Base-by-base conservation (phyloP, 2,888 invertebrate species). In the Volucella inanis region DNA sequence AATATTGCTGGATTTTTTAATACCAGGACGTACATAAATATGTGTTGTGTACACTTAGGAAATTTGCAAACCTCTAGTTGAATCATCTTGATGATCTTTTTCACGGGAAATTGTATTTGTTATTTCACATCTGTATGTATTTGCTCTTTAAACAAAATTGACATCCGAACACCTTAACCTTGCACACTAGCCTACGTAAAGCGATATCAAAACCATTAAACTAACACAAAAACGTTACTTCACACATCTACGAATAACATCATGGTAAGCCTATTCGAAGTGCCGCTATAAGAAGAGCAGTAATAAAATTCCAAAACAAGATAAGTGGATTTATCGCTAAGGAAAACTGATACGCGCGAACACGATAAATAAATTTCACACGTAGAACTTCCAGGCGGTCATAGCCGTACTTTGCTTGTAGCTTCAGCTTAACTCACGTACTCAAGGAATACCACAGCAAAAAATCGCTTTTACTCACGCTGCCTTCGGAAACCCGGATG, bases 261-360 rank as follows among this genome's bases (percentile, higher is more conserved):
- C 67, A 57, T 38, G 52, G 49, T 62, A 45, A 18, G 49, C 22
- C 41, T 22, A 74, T 47, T 64, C 55, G 54, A 71, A 41, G 59
- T 77, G 55, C 59, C 72, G 3, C 22, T 22, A 22, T 72, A 55
- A 18, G 71, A 67, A 67, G 85, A 49, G 72, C 4, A 72, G 39
- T 74, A 78, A 50, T 78, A 85, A 81, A 80, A 80, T 83, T 83
- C 77, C 74, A 76, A 67, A 88, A 88, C 87, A 88, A 88, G 88
- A 87, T 88, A 88, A 88, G 88, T 88, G 87, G 85, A 87, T 88
- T 88, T 88, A 88, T 88, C 87, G 88, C 68, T 88, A 87, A 85
- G 71, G 88, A 87, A 88, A 88, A 87, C 82, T 87, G 88, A 88
- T 88, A 88, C 81, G 67, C 70, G 65, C 74, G 87, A 87, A 88